Evolutionary conservation across 2,113 vertebrate genomes (phyloP).

Genomic region (Catharus minimus): DNA sequence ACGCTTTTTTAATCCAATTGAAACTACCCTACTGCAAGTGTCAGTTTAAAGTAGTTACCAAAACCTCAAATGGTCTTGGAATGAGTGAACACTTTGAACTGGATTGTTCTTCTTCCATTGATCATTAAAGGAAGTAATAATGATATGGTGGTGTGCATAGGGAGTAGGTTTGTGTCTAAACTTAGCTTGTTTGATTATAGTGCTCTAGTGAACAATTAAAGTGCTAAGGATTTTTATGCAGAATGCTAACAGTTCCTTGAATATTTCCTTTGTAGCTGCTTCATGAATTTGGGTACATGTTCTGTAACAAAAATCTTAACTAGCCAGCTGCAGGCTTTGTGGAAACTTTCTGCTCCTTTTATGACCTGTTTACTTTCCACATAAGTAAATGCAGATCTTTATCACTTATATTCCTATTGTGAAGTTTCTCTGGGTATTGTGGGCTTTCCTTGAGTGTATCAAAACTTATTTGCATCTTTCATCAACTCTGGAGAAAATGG

Average conservation of each 20-base stretch:
- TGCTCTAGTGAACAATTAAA: not conserved
- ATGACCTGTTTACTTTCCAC: not conserved
- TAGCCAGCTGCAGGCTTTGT: not conserved
- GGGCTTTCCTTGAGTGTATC: not conserved
- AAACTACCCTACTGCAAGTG: not conserved
- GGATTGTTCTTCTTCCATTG: not conserved
- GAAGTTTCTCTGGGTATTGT: not conserved
- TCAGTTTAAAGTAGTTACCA: not conserved
- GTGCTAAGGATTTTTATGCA: not conserved
- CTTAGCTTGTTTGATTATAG: not conserved
- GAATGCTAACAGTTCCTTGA: not conserved
- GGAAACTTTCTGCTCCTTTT: constrained; percentile 5
- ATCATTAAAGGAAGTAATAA: not conserved
- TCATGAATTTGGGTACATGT: not conserved
- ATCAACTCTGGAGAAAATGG: not conserved
- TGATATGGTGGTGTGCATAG: not conserved
- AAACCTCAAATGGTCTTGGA: not conserved
- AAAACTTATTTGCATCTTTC: not conserved
- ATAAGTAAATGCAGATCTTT: not conserved
- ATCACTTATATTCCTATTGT: not conserved
- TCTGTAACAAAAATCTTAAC: not conserved
- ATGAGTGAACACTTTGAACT: not conserved
- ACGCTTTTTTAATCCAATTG: not conserved
- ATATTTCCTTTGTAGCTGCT: not conserved
- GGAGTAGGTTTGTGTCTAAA: not conserved